Evolutionary conservation across 2,888 invertebrate genomes (phyloP), one percentile per base, ranked within the genome.

Genomic region (Ophioninae sp.): DNA sequence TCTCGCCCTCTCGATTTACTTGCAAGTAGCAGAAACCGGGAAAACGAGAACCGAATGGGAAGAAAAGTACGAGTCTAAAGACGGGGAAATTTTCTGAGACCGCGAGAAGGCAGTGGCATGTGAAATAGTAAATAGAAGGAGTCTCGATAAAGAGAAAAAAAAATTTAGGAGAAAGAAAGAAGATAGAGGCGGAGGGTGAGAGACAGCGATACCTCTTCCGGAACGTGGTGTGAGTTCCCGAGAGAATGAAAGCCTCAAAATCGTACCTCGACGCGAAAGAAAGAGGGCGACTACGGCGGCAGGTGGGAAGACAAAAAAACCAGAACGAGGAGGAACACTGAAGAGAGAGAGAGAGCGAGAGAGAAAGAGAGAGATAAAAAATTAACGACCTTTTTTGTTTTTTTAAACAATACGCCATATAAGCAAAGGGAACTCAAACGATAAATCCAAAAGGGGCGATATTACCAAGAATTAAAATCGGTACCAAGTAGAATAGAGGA

Each of bases 41-140:
- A 56, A 37, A 70, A 70, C 67, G 61, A 59, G 61, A 77, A 41
- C 44, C 30, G 30, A 37, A 68, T 41, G 56, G 57, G 59, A 76
- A 65, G 70, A 70, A 61, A 23, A 41, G n/a, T 44, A 10, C n/a
- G 44, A 41, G 10, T n/a, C 10, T 7, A 37, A 5, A 44, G 62
- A 44, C 30, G 56, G 61, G 44, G 20, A 74, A 82, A 82, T 59
- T 44, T 74, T 23, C 10, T 50, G 75, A 23, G 75, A 79, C 75
- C 75, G 59, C 20, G 65, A 50, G 70, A 74, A 62, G 68, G 39
- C n/a, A 61, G n/a, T n/a, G 73, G 56, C 62, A 78, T 41, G 69
- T 69, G 30, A 39, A 82, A 61, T 62, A 50, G 37, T 21, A 21
- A 44, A 64, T 68, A 56, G 56, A 50, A 37, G 39, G 13, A 20